Evolutionary conservation across 2,113 vertebrate species (phyloP).

Genomic region (Prionailurus bengalensis): DNA sequence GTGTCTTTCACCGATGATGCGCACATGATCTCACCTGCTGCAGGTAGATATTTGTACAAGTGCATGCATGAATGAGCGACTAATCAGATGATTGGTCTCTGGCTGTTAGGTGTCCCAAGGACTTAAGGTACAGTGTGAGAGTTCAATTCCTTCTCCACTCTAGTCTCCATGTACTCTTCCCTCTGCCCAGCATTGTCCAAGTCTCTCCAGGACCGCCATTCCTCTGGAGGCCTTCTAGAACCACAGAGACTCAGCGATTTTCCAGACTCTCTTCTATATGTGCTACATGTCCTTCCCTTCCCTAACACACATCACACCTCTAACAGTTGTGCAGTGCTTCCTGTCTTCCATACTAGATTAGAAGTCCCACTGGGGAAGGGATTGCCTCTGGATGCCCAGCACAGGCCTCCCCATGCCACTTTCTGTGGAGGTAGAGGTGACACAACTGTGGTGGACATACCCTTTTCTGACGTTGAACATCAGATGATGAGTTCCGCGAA

Average conservation of each 20-base stretch:
- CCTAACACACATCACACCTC: background rate
- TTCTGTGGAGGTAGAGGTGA: background rate
- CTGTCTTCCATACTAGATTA: background rate
- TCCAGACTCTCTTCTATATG: fast-evolving
- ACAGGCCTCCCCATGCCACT: background rate
- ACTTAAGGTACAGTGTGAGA: background rate
- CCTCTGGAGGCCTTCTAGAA: background rate
- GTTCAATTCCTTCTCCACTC: background rate
- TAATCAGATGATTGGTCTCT: background rate
- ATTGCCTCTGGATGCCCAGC: background rate
- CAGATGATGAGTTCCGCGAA: fast-evolving
- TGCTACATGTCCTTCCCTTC: background rate
- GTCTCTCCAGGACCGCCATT: background rate
- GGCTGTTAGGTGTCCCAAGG: background rate
- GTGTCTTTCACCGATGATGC: background rate
- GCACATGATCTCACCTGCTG: background rate
- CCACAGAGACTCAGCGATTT: background rate
- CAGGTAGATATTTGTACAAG: background rate
- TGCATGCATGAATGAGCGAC: background rate
- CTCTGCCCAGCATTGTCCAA: background rate
- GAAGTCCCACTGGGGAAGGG: background rate
- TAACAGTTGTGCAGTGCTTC: background rate
- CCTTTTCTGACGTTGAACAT: background rate
- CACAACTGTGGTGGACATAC: background rate
- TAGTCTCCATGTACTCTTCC: background rate